Conservation (phyloP, 2,113 vertebrate species). For the Sorex fumeus region DNA sequence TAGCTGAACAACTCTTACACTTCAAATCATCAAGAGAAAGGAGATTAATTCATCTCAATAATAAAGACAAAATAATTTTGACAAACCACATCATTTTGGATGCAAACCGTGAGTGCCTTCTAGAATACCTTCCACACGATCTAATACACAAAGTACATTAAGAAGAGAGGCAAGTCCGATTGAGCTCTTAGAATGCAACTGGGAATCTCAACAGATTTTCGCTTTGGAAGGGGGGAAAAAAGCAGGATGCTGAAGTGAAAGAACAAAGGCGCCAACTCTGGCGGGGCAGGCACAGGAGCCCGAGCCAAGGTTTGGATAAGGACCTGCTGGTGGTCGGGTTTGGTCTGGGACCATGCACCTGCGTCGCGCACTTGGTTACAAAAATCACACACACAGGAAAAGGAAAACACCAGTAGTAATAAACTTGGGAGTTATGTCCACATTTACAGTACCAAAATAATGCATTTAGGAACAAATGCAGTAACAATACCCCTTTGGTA, state of each 20-base stretch:
- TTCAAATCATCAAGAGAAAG: slow-evolving; percentile 90
- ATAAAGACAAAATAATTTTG: slow-evolving; percentile 90
- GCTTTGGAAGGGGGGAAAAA: slow-evolving; percentile 58
- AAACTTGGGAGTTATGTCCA: slow-evolving; percentile 80
- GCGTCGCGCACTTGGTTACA: slow-evolving; percentile 67
- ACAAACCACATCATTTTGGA: slow-evolving; percentile 89
- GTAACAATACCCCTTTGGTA: slow-evolving; percentile 86
- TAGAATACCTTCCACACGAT: slow-evolving; percentile 86
- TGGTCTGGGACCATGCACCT: slow-evolving; percentile 78
- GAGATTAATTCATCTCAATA: slow-evolving; percentile 87
- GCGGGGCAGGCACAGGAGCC: slow-evolving; percentile 50
- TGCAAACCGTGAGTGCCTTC: slow-evolving; percentile 88
- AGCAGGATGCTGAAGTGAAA: slow-evolving; percentile 64
- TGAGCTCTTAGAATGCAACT: slow-evolving; percentile 79
- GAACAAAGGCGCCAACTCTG: slow-evolving; percentile 26
- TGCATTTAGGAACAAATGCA: slow-evolving; percentile 89
- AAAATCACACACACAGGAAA: neutral
- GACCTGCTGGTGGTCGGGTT: slow-evolving; percentile 87
- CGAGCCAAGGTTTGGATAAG: slow-evolving; percentile 66
- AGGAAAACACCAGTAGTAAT: neutral
- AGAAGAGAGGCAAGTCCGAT: slow-evolving; percentile 83
- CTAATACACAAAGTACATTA: slow-evolving; percentile 87
- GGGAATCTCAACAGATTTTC: slow-evolving; percentile 70
- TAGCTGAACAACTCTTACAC: slow-evolving; percentile 92
- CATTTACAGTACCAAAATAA: slow-evolving; percentile 88